Base-by-base conservation (phyloP, 2,888 invertebrate genomes). In the Dione juno region DNA sequence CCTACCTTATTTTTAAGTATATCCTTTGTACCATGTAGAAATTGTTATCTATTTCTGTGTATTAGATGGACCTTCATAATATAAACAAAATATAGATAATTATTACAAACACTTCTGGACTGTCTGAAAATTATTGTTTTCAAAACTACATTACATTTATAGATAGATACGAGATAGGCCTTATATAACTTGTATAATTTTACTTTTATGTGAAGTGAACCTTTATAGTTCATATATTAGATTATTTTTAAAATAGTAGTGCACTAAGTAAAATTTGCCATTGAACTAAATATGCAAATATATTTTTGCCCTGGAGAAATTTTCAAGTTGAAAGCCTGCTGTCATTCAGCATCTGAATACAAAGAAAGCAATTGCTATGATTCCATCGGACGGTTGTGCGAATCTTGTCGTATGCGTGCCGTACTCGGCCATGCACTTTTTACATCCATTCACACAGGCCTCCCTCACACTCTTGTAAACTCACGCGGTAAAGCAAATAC, bases 361-460 rank as follows among this genome's bases (percentile, higher is more conserved):
- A 83, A 83, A 82, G 78, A 82, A 81, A 81, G 81, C 79, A 81
- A 82, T 81, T 78, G 79, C 74, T 69, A 70, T 76, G 77, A 81
- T 82, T 79, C 77, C 73, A 74, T 74, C 69, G 74, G 76, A 77
- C 78, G 78, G 75, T 79, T 77, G 77, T 77, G 78, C 77, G 79
- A 80, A 77, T 81, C 78, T 80, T 82, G 77, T 82, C 81, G 80
- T 79, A 79, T 77, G 77, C 78, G 78, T 79, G 75, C 75, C 73
- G 75, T 77, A 74, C 77, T 67, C 74, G 66, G 74, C 74, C 67
- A 64, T 72, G 59, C 69, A 63, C 58, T 53, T 67, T 67, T 52
- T 52, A 68, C 71, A 66, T 80, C 81, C 82, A 79, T 67, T 67
- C 45, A 68, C 50, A 41, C 37, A 68, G 72, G 75, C 70, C 71